phyloP scores from a whole-genome alignment of 2,888 invertebrate genomes.

The Neoaliturus tenellus region DNA sequence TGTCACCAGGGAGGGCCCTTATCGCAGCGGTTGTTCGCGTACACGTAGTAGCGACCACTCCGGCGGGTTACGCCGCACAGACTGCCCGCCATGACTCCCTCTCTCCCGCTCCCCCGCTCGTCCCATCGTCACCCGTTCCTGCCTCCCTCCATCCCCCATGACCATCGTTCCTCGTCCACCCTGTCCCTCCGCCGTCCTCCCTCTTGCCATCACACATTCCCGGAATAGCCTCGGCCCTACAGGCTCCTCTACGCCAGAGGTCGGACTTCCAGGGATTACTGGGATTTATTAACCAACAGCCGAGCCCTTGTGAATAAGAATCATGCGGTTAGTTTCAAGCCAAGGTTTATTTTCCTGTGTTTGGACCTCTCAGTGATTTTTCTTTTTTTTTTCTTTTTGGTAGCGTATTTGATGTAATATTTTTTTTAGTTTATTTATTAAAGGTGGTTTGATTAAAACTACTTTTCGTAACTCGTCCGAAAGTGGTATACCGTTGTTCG shows the following conservation, averaged over 20 bases:
- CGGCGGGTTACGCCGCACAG: background rate
- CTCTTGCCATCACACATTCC: background rate
- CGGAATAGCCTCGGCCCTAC: background rate
- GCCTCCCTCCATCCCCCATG: no score
- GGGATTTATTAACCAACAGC: slow-evolving; percentile 10
- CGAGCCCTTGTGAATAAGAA: background rate
- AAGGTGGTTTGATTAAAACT: no score
- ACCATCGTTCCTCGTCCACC: background rate
- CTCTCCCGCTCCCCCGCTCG: background rate
- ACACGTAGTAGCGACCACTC: background rate
- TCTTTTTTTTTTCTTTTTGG: no score
- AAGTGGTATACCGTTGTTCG: no score
- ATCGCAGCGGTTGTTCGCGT: background rate
- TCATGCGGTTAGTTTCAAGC: background rate
- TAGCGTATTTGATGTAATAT: no score
- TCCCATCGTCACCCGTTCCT: background rate
- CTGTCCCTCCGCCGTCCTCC: background rate
- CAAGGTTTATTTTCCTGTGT: no score
- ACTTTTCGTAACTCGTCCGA: no score
- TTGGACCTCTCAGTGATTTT: no score
- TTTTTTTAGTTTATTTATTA: no score
- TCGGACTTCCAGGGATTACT: slow-evolving; percentile 2
- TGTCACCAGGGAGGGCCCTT: background rate
- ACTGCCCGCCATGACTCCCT: background rate
- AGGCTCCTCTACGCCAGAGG: background rate